Conservation (phyloP, 2,888 invertebrate genomes). For the Hemaris fuciformis region DNA sequence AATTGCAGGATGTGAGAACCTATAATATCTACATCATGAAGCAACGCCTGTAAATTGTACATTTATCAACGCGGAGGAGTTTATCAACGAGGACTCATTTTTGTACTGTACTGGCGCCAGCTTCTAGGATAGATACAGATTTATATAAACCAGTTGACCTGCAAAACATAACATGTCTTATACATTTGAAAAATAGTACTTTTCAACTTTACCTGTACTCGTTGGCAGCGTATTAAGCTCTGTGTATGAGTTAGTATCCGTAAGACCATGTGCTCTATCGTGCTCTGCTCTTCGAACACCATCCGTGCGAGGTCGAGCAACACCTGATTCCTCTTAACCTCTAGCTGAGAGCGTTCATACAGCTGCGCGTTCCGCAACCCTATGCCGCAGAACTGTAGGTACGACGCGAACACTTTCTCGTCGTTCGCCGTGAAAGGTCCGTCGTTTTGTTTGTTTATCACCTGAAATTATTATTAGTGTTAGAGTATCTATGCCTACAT, state of each 20-base stretch:
- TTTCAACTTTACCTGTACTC: slow-evolving; percentile 93
- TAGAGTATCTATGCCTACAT: neutral
- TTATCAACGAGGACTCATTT: neutral
- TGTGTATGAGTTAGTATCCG: slow-evolving; percentile 96
- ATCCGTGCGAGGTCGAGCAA: slow-evolving; percentile 96
- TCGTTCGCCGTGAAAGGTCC: slow-evolving; percentile 92
- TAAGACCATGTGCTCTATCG: slow-evolving; percentile 96
- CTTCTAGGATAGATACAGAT: no score
- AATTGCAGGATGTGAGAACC: neutral
- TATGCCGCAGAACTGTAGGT: slow-evolving; percentile 98
- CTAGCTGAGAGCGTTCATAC: slow-evolving; percentile 96
- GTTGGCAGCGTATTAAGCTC: slow-evolving; percentile 95
- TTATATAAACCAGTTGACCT: no score
- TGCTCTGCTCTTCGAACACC: slow-evolving; percentile 98
- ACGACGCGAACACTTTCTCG: slow-evolving; percentile 94
- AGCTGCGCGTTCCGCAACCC: slow-evolving; percentile 97
- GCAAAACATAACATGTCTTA: no score
- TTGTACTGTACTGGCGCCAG: no score
- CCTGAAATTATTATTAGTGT: slow-evolving; percentile 66
- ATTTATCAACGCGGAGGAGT: neutral
- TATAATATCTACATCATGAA: neutral
- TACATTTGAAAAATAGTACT: no score
- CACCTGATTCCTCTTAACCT: slow-evolving; percentile 97
- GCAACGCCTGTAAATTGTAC: neutral
- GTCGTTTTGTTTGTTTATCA: slow-evolving; percentile 94